A percentile compares a stretch with the other conserved stretches of the same genome.
phyloP scores from a whole-genome alignment of 2,113 vertebrate genomes.

The Syngnathus floridae region DNA sequence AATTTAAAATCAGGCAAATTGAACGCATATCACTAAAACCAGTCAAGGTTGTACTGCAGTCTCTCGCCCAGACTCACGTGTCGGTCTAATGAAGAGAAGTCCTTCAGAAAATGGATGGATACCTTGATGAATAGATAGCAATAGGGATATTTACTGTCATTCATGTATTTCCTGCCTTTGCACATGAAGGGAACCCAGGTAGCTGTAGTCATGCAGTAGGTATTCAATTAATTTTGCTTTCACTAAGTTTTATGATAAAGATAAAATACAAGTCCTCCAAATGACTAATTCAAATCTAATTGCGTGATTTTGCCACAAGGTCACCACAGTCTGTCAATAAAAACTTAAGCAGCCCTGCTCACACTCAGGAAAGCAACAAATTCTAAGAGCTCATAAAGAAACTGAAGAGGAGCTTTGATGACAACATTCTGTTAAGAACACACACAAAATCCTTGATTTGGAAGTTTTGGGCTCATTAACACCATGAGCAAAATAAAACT shows the following conservation, averaged over 20 bases:
- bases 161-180: neutral
- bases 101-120: neutral
- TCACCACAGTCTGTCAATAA: constrained; percentile 15
- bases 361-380: constrained; percentile 21
- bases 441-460: constrained; percentile 14
- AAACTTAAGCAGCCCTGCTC: constrained; percentile 18
- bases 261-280: neutral
- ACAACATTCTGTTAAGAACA: constrained; percentile 21
- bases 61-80: too few relatives aligned
- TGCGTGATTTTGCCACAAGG: constrained; percentile 2
- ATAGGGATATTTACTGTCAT: neutral
- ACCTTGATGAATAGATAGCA: neutral
- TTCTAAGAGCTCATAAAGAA: constrained; percentile 26
- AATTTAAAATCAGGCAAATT: too few relatives aligned
- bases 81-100: neutral
- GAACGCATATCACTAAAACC: too few relatives aligned
- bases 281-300: neutral
- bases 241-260: neutral
- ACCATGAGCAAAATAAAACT: constrained; percentile 18
- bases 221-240: neutral
- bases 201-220: neutral
- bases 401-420: constrained; percentile 19
- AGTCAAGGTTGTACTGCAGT: too few relatives aligned
- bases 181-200: neutral
- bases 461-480: constrained; percentile 12